These are phyloP conservation scores for Piaya cayana DNA, from an alignment of 2,113 vertebrate genomes.

Conservation along the genomic window DNA sequence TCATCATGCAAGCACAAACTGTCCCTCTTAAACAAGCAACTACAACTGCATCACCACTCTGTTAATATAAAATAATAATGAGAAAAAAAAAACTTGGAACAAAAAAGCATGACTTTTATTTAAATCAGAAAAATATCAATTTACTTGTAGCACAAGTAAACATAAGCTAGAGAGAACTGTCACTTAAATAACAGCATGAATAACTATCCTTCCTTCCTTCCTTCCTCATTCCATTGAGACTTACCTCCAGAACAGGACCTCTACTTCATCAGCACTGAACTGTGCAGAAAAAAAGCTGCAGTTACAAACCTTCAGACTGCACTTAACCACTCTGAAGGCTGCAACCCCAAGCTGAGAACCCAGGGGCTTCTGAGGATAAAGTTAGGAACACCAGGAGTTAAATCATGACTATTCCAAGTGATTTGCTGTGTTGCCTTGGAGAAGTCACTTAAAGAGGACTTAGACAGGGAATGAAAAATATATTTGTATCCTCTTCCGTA, in stretches of 20 bases:
- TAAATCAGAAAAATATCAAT: background rate
- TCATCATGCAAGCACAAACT: constrained; percentile 4
- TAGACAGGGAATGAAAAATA: background rate
- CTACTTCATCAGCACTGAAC: background rate
- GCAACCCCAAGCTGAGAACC: background rate
- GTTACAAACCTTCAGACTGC: background rate
- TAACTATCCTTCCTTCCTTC: background rate
- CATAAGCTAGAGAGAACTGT: background rate
- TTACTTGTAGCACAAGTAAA: background rate
- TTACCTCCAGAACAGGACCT: background rate
- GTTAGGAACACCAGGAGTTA: background rate
- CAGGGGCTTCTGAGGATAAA: background rate
- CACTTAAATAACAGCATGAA: background rate
- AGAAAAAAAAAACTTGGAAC: background rate
- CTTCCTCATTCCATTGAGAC: fast-evolving
- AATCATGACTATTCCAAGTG: background rate
- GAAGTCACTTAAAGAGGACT: constrained; percentile 22
- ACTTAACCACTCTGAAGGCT: background rate
- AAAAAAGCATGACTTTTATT: background rate
- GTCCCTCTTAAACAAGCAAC: background rate
- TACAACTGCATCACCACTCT: background rate
- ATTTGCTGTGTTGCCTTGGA: constrained; percentile 23
- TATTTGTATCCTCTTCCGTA: constrained; percentile 1
- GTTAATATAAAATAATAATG: background rate
- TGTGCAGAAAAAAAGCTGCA: background rate